phyloP scores from a whole-genome alignment of 2,888 invertebrate species.

The Argyra leucocephala region DNA sequence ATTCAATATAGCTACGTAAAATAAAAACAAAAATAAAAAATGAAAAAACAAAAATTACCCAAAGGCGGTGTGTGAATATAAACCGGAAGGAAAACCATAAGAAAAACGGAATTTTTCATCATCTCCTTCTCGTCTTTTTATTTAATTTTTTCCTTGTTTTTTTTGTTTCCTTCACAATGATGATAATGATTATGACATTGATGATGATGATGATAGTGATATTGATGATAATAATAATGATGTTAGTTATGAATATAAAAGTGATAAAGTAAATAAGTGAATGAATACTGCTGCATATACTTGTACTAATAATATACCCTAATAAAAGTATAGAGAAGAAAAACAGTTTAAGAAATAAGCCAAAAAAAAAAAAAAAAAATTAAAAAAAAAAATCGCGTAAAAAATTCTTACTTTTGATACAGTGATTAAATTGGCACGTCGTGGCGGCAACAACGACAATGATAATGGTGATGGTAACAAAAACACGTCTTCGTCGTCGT shows the following conservation, averaged over 20 bases:
- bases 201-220: not conserved
- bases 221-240: not conserved
- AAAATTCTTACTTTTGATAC: not conserved
- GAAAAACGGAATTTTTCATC: not conserved
- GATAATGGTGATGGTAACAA: too few species aligned
- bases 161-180: not conserved
- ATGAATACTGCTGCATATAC: too few species aligned
- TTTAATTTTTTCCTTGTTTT: not conserved
- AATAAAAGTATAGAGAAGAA: too few species aligned
- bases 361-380: too few species aligned
- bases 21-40: not conserved
- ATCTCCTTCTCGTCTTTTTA: not conserved
- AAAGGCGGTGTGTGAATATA: not conserved
- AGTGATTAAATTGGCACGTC: not conserved
- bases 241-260: not conserved
- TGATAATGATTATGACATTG: not conserved
- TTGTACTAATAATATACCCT: too few species aligned
- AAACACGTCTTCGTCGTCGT: too few species aligned
- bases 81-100: slow-evolving; percentile 2
- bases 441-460: not conserved
- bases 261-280: too few species aligned
- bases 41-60: not conserved
- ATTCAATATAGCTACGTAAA: too few species aligned
- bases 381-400: not conserved
- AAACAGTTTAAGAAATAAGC: too few species aligned